phyloP scores from a whole-genome alignment of 2,888 invertebrate genomes.

The Neoascia interrupta region DNA sequence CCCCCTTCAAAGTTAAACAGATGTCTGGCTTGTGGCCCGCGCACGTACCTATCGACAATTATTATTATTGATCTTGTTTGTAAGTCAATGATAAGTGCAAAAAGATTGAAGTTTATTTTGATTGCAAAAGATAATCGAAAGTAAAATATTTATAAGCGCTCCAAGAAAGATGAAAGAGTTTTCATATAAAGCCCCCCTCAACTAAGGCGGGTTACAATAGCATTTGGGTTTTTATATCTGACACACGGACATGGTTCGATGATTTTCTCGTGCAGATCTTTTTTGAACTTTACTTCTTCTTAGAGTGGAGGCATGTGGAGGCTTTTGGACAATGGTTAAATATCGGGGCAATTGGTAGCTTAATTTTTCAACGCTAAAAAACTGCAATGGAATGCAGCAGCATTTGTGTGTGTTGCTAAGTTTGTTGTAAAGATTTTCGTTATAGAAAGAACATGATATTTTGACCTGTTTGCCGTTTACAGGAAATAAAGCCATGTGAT shows the following conservation, averaged over 20 bases:
- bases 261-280: slow-evolving; percentile 43
- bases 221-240: slow-evolving; percentile 42
- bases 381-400: slow-evolving; percentile 3
- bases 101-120: slow-evolving; percentile 31
- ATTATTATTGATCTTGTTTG: slow-evolving; percentile 57
- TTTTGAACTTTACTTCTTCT: too few relatives aligned
- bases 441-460: slow-evolving; percentile 6
- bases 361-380: slow-evolving; percentile 3
- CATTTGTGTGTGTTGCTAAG: too few relatives aligned
- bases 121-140: slow-evolving; percentile 34
- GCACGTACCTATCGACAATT: slow-evolving; percentile 26
- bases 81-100: slow-evolving; percentile 52
- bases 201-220: slow-evolving; percentile 34
- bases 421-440: too few relatives aligned
- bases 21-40: slow-evolving; percentile 30
- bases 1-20: slow-evolving; percentile 2
- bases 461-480: background rate
- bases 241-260: slow-evolving; percentile 56
- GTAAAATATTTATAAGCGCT: slow-evolving; percentile 14
- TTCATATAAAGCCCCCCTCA: slow-evolving; percentile 22
- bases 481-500: slow-evolving; percentile 64
- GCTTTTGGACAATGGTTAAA: slow-evolving; percentile 43
- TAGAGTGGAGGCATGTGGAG: slow-evolving; percentile 33
- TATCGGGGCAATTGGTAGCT: slow-evolving; percentile 13
- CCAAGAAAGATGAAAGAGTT: slow-evolving; percentile 38